These are phyloP conservation scores for Leptinotarsa juncta DNA, from an alignment of 2,888 invertebrate species.

Conservation along the genomic window DNA sequence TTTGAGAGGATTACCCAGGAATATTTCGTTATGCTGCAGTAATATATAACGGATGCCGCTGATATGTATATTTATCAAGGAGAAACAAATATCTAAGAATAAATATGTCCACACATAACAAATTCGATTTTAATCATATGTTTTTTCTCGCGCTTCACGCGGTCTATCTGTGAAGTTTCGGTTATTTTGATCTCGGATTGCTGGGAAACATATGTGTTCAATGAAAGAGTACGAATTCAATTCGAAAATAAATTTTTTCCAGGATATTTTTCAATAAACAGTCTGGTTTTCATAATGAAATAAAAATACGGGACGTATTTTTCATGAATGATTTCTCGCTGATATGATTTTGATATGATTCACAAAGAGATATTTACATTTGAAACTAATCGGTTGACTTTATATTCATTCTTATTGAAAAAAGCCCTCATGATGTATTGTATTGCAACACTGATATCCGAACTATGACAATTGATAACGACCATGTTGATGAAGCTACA, in stretches of 20 bases:
- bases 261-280: no score
- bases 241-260: background rate
- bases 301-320: no score
- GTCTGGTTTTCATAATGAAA: no score
- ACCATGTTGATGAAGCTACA: no score
- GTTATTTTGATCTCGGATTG: constrained; percentile 22
- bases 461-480: no score
- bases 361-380: no score
- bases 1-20: background rate
- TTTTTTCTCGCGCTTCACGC: constrained; percentile 11
- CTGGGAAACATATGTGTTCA: constrained; percentile 16
- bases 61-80: constrained; percentile 34
- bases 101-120: constrained; percentile 39
- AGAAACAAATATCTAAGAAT: constrained; percentile 31
- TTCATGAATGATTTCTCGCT: no score
- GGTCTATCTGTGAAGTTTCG: constrained; percentile 15
- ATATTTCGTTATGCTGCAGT: constrained; percentile 22
- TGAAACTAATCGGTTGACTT: no score
- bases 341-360: no score
- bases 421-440: no score
- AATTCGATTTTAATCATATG: constrained; percentile 37
- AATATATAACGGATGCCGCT: constrained; percentile 33
- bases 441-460: no score
- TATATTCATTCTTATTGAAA: no score
- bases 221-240: background rate